Evolutionary conservation across 2,797 vertebrate species (phyloP), one percentile per base, ranked within the genome.

Genomic region (Choloepus didactylus): DNA sequence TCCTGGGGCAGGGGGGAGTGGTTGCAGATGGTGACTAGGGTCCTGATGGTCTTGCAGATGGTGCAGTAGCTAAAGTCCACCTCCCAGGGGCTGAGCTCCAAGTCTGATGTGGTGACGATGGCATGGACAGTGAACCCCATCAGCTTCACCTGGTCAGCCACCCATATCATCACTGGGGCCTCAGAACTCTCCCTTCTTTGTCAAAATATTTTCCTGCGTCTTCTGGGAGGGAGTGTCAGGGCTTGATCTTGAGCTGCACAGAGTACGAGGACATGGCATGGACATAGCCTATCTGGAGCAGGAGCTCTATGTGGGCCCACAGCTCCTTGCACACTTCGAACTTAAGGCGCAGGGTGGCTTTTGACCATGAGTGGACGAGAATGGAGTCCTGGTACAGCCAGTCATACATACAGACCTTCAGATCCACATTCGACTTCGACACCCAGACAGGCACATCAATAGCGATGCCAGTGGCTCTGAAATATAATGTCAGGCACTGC

Each of bases 371-470:
- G 54, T 97, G 97, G 85, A 99, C n/a, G 3, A 97, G n/a, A 1
- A 99, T 60, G 2, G 92, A 98, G 51, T 99, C 98, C 97, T 99
- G 99, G 96, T 99, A 99, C 29, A 99, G 98, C 8, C 85, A 97
- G 94, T 99, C 98, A 7, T 99, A 99, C 98, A 98, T 98, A 98
- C 99, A 99, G 96, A 99, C 99, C 98, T 98, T 99, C 23, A 99
- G 97, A 95, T 99, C 99, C 29, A 99, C 66, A 4, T 29, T 98
- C 73, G 99, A 98, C 69, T 97, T 97, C n/a, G 98, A 97, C 93
- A 99, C 98, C 98, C 99, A 99, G 31, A 99, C 98, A 0, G 99
- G 99, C 83, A 99, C 94, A 0, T 98, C 98, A 29, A 98, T 3
- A 0, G 98, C 98, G 31, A 98, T 59, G 0, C 99, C 99, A 0